A percentile compares a stretch with the other conserved stretches of the same genome.
These are phyloP conservation scores for Hypercompe scribonia DNA, from an alignment of 2,888 invertebrate genomes.

Conservation along the genomic window DNA sequence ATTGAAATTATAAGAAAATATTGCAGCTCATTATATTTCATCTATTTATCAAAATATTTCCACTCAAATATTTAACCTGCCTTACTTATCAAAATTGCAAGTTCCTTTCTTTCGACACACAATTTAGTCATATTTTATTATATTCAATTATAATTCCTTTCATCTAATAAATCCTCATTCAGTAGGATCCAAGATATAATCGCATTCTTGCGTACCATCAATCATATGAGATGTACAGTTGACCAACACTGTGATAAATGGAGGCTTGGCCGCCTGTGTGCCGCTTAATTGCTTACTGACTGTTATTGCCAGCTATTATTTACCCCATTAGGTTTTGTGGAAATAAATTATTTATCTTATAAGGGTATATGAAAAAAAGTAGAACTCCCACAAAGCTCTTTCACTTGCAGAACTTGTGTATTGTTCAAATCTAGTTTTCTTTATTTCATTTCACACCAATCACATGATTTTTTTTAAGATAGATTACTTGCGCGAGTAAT, in stretches of 20 bases:
- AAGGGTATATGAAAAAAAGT: not conserved
- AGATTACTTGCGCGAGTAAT: no score
- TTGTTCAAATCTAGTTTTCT: no score
- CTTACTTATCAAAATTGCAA: not conserved
- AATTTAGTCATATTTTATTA: not conserved
- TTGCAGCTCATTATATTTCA: no score
- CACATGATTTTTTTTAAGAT: no score
- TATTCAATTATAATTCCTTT: not conserved
- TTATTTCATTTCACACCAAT: no score
- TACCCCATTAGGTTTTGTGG: conserved; percentile 24
- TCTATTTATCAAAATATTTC: not conserved
- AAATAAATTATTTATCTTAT: conserved; percentile 23
- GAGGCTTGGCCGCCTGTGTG: conserved; percentile 18
- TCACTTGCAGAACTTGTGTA: not conserved
- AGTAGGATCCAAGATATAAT: conserved; percentile 3
- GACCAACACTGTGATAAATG: conserved; percentile 35
- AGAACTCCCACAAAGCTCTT: not conserved
- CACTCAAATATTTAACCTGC: not conserved
- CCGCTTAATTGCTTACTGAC: conserved; percentile 25
- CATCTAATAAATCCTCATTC: conserved; percentile 9
- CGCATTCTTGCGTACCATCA: conserved; percentile 22
- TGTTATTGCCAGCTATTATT: conserved; percentile 21
- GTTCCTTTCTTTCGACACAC: not conserved
- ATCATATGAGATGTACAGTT: conserved; percentile 25
- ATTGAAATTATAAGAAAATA: no score